Evolutionary conservation across 2,797 vertebrate species (phyloP), one percentile per base, ranked within the genome.

Genomic region (Platyrinchus mystaceus): DNA sequence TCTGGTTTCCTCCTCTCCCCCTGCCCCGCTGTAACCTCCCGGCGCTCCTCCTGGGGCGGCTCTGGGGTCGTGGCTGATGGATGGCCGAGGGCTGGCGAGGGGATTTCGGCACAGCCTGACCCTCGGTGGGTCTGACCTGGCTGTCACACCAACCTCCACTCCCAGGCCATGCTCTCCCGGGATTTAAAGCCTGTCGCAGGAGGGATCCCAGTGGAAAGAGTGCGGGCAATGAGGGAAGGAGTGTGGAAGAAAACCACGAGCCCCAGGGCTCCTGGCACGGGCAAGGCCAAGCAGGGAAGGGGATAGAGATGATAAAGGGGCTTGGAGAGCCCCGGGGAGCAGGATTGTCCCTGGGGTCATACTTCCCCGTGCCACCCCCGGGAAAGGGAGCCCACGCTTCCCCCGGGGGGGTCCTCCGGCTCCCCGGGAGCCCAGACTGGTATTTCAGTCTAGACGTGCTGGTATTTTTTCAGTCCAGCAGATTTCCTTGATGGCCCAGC

Each of bases 361-460:
- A 10, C 24, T 20, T 50, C 22, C 9, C 55, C 30, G 49, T 84
- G 89, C 81, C 81, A 66, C 46, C 63, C 7, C 46, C 0, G 5
- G 55, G n/a, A 39, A 23, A 41, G 1, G 37, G 64, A 79, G 75
- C 89, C 84, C 27, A 8, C 2, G 14, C 74, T 10, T 32, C 63
- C 36, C 81, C 5, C 3, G 50, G 63, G 84, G 84, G 63, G 71
- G 60, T 70, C 34, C 82, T 64, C 9, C 2, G 0, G n/a, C 89
- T 94, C 52, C 47, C 80, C 3, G 1, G 93, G 93, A 67, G 93
- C 64, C 87, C 92, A 93, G 94, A 79, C 94, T 92, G 89, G 87
- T 92, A 83, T 91, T 92, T 91, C 89, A 60, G 94, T 96, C 94
- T 91, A 93, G 94, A 95, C 94, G 0, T 28, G 60, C 64, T 77